A percentile compares a stretch with the other conserved stretches of the same genome.
These are phyloP conservation scores for Aphidius ervi DNA, from an alignment of 1,140 invertebrate species.

Conservation along the genomic window DNA sequence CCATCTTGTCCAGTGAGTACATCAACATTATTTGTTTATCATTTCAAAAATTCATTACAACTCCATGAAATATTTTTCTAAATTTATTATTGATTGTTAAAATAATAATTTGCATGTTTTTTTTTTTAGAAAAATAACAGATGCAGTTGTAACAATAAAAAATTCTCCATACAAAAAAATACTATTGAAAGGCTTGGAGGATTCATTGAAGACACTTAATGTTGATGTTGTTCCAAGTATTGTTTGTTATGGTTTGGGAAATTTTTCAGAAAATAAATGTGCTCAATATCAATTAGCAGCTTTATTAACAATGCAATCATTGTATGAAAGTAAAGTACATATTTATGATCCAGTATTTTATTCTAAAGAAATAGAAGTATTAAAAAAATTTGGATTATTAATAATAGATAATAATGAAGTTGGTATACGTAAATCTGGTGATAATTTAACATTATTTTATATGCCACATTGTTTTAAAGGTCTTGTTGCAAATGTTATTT, in stretches of 20 bases:
- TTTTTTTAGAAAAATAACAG: slow-evolving; percentile 18
- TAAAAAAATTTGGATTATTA: slow-evolving; percentile 14
- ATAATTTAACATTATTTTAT: slow-evolving; percentile 18
- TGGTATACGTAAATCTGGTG: slow-evolving; percentile 4
- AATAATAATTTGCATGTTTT: not conserved
- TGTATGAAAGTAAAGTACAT: slow-evolving; percentile 13
- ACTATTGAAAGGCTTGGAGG: slow-evolving; percentile 12
- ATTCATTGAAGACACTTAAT: slow-evolving; percentile 10
- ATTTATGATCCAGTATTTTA: slow-evolving; percentile 20
- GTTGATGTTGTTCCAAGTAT: slow-evolving; percentile 14
- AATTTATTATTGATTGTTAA: too few relatives aligned
- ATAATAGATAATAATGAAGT: slow-evolving; percentile 18
- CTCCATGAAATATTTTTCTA: too few relatives aligned
- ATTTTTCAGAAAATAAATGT: slow-evolving; percentile 16
- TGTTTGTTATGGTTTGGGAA: slow-evolving; percentile 20
- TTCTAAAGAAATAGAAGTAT: slow-evolving; percentile 19
- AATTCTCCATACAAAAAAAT: slow-evolving; percentile 19
- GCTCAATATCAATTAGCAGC: slow-evolving; percentile 17
- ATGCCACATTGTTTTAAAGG: slow-evolving; percentile 21
- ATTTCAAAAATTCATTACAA: too few relatives aligned
- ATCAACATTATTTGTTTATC: too few relatives aligned
- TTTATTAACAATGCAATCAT: slow-evolving; percentile 16
- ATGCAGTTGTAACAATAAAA: slow-evolving; percentile 14
- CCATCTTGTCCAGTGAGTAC: too few relatives aligned
- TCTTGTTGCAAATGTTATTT: slow-evolving; percentile 18